Base-by-base conservation (phyloP, 2,113 vertebrate genomes). In the Triplophysa tibetana region DNA sequence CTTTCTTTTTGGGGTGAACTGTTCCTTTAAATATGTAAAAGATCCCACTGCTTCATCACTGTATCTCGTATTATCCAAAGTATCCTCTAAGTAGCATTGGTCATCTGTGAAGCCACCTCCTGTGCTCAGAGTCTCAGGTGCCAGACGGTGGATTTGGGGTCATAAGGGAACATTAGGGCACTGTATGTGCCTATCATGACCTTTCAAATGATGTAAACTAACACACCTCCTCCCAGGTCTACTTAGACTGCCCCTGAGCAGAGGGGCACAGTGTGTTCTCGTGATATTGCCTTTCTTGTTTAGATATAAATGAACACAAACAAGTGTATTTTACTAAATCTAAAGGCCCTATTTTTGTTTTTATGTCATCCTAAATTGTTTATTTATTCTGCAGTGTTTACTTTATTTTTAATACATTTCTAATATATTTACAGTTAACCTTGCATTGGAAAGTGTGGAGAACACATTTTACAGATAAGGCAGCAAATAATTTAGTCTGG, bases 181-280 rank as follows among this genome's bases (percentile, higher is more conserved):
- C 24, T n/a, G 13, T n/a, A 41, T 81, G 23, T 48, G 29, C 41
- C 45, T 54, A 52, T 66, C 73, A 61, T 77, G 63, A 77, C 52
- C 43, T 8, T 43, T 74, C 80, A 75, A 82, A 81, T 66, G 26
- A 82, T 70, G 60, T 56, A 81, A 62, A 19, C 8, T 11, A 24
- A 43, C 70, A 50, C 33, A 75, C 62, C 48, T 65, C 41, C 63
- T 38, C 19, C 26, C 43, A 38, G 33, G 69, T 16, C 72, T 61
- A 60, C 38, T 12, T 29, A 23, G 60, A 33, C 50, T 64, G 52
- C 52, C 79, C 79, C 23, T 26, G 68, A 41, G 38, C 77, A 65
- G 26, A 48, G 13, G 58, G 58, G 17, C 70, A 79, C 65, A 70
- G 24, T 64, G 56, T 60, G 29, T 61, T 65, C 76, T 50, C 70